phyloP scores from a whole-genome alignment of 2,888 invertebrate species.

The Nymphalis polychloros region DNA sequence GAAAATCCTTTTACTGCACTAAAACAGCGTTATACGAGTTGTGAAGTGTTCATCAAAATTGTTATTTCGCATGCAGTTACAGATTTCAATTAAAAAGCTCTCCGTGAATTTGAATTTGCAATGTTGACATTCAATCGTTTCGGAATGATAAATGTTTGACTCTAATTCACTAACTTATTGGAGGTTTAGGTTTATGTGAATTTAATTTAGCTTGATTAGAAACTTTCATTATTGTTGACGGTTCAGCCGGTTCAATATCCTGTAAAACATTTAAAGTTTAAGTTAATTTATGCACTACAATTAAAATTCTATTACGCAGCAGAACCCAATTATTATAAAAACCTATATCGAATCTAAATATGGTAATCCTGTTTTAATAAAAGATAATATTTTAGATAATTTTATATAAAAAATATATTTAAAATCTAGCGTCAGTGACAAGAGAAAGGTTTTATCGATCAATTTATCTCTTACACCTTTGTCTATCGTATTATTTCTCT shows the following conservation, averaged over 20 bases:
- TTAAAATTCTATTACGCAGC: not conserved
- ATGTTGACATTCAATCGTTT: conserved; percentile 36
- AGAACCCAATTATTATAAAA: not conserved
- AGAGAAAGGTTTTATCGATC: no score
- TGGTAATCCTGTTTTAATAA: no score
- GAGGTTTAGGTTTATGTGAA: conserved; percentile 13
- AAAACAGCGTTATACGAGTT: conserved; percentile 47
- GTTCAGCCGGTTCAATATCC: not conserved
- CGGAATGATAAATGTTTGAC: conserved; percentile 28
- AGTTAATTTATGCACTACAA: not conserved
- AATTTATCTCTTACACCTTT: no score
- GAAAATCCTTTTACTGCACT: conserved; percentile 49
- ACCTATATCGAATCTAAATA: no score
- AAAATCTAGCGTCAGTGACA: no score
- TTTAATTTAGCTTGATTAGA: conserved; percentile 7
- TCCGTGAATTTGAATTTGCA: conserved; percentile 36
- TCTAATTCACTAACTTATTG: conserved; percentile 24
- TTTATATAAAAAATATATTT: no score
- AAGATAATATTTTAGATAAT: no score
- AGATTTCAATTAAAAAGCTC: conserved; percentile 42
- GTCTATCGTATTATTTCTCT: conserved; percentile 5
- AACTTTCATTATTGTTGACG: not conserved
- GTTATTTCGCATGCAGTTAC: conserved; percentile 46
- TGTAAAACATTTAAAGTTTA: conserved; percentile 1
- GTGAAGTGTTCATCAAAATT: conserved; percentile 52